Conservation (phyloP, 1,140 invertebrate species). For the Physella acuta region DNA sequence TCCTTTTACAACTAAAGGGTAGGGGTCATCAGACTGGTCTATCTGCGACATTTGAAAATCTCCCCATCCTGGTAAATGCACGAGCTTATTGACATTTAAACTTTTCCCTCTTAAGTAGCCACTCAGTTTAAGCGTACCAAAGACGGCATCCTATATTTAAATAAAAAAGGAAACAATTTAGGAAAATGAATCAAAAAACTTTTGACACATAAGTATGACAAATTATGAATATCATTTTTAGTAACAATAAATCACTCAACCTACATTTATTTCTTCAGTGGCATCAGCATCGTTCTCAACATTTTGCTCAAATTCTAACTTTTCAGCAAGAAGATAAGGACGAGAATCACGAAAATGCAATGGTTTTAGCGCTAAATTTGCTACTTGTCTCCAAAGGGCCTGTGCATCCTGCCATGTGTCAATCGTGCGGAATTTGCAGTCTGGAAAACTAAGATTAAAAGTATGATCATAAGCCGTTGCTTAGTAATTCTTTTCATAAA, state of each 20-base stretch:
- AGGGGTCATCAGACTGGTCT: conserved; percentile 74
- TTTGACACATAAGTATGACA: too few species aligned
- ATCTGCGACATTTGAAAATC: conserved; percentile 89
- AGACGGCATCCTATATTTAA: background rate
- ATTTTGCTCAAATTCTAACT: conserved; percentile 69
- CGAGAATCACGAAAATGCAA: conserved; percentile 76
- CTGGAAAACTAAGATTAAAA: conserved; percentile 74
- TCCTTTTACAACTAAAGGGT: conserved; percentile 63
- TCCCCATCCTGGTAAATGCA: conserved; percentile 88
- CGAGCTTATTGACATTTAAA: conserved; percentile 81
- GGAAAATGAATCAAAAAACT: background rate
- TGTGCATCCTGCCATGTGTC: conserved; percentile 77
- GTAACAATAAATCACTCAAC: background rate
- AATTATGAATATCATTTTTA: background rate
- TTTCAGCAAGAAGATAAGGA: conserved; percentile 79
- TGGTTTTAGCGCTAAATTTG: conserved; percentile 76
- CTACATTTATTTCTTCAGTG: background rate
- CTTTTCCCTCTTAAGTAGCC: conserved; percentile 80
- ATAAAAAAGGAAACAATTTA: background rate
- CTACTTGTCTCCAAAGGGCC: conserved; percentile 77
- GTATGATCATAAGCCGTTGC: too few species aligned
- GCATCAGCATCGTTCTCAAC: conserved; percentile 49
- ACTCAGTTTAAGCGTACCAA: conserved; percentile 78
- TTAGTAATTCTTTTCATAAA: too few species aligned
- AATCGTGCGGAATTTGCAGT: conserved; percentile 77